Evolutionary conservation across 2,888 invertebrate genomes (phyloP).

Genomic region (Sylvicola cinctus): DNA sequence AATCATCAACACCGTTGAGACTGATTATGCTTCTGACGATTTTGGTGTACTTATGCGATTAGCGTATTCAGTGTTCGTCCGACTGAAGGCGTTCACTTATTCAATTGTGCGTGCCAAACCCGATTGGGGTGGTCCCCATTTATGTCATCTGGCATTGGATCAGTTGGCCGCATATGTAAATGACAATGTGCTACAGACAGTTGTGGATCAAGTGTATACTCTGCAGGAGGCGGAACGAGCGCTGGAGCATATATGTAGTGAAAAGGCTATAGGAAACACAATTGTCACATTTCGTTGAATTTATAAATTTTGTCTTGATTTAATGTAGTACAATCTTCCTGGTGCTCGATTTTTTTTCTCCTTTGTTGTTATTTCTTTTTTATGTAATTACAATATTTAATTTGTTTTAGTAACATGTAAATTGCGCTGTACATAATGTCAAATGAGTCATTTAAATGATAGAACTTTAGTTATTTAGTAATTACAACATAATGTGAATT

Average conservation of each 20-base stretch:
- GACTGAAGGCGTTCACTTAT: slow-evolving; percentile 3
- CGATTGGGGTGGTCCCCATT: slow-evolving; percentile 16
- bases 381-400: too few species aligned
- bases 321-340: too few species aligned
- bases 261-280: slow-evolving; percentile 27
- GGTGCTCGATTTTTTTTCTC: too few species aligned
- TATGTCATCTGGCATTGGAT: slow-evolving; percentile 19
- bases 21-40: slow-evolving; percentile 28
- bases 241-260: slow-evolving; percentile 22
- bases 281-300: slow-evolving; percentile 28
- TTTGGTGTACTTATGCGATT: slow-evolving; percentile 28
- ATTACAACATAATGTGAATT: too few species aligned
- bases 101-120: slow-evolving; percentile 1
- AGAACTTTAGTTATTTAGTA: too few species aligned
- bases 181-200: slow-evolving; percentile 31
- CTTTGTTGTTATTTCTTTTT: too few species aligned
- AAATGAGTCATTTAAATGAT: too few species aligned
- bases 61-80: slow-evolving; percentile 26
- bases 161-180: slow-evolving; percentile 27
- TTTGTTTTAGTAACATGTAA: too few species aligned
- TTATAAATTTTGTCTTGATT: too few species aligned
- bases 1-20: slow-evolving; percentile 28
- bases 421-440: too few species aligned
- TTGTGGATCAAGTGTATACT: slow-evolving; percentile 27
- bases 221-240: slow-evolving; percentile 27